phyloP scores from a whole-genome alignment of 2,113 vertebrate genomes.

The Melanotaenia duboulayi region DNA sequence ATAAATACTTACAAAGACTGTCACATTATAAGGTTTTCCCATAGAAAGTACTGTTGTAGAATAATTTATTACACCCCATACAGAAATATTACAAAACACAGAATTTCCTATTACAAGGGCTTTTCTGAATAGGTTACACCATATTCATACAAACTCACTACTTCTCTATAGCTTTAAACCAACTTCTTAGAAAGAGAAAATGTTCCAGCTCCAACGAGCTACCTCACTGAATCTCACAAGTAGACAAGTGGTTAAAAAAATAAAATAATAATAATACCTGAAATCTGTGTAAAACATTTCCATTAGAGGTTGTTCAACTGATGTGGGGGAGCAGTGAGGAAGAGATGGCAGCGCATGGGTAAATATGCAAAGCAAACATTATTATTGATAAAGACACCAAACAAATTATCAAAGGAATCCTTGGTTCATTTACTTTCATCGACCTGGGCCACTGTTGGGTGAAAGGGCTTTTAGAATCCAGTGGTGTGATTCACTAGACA shows the following conservation, averaged over 20 bases:
- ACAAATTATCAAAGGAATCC: constrained; percentile 64
- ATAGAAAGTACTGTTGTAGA: constrained; percentile 82
- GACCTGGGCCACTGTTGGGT: constrained; percentile 55
- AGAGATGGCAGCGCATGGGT: constrained; percentile 5
- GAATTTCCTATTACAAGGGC: constrained; percentile 65
- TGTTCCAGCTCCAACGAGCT: constrained; percentile 41
- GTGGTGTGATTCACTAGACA: constrained; percentile 64
- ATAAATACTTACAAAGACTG: constrained; percentile 92
- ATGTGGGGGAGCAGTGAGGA: constrained; percentile 5
- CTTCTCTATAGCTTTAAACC: constrained; percentile 70
- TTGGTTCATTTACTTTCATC: constrained; percentile 62
- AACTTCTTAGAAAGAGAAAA: constrained; percentile 65
- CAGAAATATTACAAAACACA: constrained; percentile 83
- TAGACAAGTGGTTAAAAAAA: constrained; percentile 32
- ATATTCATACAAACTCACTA: constrained; percentile 76
- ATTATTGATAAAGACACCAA: constrained; percentile 60
- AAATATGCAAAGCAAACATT: constrained; percentile 48
- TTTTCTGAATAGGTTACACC: constrained; percentile 71
- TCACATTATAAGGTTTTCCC: constrained; percentile 81
- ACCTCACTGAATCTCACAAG: constrained; percentile 35
- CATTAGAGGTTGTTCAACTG: constrained; percentile 3
- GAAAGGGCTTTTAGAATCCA: constrained; percentile 64
- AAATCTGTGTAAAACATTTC: constrained; percentile 13
- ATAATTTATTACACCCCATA: constrained; percentile 84
- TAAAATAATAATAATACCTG: constrained; percentile 11